Evolutionary conservation across 1,140 invertebrate species (phyloP), one percentile per base, ranked within the genome.

Genomic region (Matsumurasca onukii): DNA sequence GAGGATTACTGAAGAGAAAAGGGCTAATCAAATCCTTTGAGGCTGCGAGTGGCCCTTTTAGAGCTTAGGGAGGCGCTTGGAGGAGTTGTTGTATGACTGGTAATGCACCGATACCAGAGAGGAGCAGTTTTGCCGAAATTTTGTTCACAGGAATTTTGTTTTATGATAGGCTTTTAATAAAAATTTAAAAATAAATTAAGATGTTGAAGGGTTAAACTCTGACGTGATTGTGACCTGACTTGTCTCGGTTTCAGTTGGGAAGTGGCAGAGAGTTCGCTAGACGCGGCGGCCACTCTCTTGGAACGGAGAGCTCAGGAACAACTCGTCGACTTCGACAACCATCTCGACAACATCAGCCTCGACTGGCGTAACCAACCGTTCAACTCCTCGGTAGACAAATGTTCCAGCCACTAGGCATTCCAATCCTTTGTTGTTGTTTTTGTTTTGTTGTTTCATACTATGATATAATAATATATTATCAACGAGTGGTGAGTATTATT

Each of bases 271-370:
- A 75, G 85, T 61, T 83, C 83, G 0, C 73, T 91, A 25, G 85
- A 88, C 66, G 82, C 85, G 0, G 86, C 90, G 2, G 86, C 88
- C 3, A 76, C 83, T 27, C 79, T 95, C 31, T 76, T 94, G 20
- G 87, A 90, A 73, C 77, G 83, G 17, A 84, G 87, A 29, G 84
- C 86, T 0, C 89, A 90, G 75, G 85, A 88, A 67, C 83, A 89
- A 72, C 78, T 97, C 1, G 79, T 91, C 12, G 94, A 97, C 80
- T 97, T 95, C 81, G 94, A 97, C 79, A 94, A 95, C 80, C 93
- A 96, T 81, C 80, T 96, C 65, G 93, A 97, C 79, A 88, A 96
- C 76, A 84, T 92, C 17, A 80, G 86, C 22, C 81, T 88, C 57
- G 91, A 95, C 78, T 96, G 92, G 93, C 86, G 84, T 70, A 97